Evolutionary conservation across 2,888 invertebrate genomes (phyloP), one percentile per base, ranked within the genome.

Genomic region (Altica lythri): DNA sequence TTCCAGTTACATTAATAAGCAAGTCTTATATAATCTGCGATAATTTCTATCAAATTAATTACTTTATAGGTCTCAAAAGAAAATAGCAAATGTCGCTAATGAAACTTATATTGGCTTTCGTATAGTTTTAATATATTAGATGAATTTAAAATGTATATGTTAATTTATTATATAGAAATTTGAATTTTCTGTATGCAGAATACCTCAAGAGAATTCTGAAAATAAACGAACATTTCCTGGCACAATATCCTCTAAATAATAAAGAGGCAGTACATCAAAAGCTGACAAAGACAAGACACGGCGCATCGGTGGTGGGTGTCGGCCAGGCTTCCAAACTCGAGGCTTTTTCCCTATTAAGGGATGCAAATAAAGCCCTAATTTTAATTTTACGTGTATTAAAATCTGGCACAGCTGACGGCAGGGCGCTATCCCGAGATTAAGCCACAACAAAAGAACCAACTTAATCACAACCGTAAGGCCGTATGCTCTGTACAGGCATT

Each of bases 311-410:
- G 50, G 50, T 32, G 50, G 42, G 51, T 43, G 55, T 51, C 55
- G 50, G 55, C 45, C n/a, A 32, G 52, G 38, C 51, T 55, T n/a
- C n/a, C 45, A 60, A 62, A 61, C 56, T 62, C 56, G 10, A 19
- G 58, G 64, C 68, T 75, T 79, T 79, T 80, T 81, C 79, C 78
- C 80, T 75, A 80, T 80, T 80, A 81, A 78, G 74, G 71, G 73
- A 81, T 81, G 81, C 80, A 81, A 81, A 81, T 81, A 77, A 76
- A 75, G 75, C 76, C 77, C 78, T 80, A 80, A 80, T 80, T 80
- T 81, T 81, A 80, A 81, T 81, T 81, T 81, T 77, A 77, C 80
- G 79, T 79, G 79, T 80, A 81, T 80, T 80, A 80, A 80, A 80
- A 80, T 77, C 76, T 72, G 73, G 72, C 76, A 74, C 79, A 79